phyloP scores from a whole-genome alignment of 2,888 invertebrate genomes.

The Eristalinus sepulchralis region DNA sequence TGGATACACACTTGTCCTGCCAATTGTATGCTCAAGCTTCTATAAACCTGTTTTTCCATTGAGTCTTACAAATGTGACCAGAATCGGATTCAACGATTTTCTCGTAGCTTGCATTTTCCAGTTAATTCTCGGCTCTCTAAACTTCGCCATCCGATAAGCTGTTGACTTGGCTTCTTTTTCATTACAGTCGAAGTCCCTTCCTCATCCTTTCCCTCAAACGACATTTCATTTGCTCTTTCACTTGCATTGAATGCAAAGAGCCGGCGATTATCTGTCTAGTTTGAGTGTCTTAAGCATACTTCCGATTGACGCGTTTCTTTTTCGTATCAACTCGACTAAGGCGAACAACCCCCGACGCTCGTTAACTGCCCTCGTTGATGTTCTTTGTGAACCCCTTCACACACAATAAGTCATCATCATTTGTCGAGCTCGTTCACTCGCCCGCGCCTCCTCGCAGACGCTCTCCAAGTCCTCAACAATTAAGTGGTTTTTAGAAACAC shows the following conservation, averaged over 20 bases:
- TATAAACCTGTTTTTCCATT: too few species aligned
- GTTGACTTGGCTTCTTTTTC: too few species aligned
- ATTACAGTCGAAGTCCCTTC: too few species aligned
- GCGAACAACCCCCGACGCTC: not conserved
- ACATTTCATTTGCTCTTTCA: too few species aligned
- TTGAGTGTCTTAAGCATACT: not conserved
- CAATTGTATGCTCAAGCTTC: too few species aligned
- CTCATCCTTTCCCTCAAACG: too few species aligned
- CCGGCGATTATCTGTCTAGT: not conserved
- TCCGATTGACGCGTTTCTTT: not conserved
- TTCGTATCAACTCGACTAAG: not conserved
- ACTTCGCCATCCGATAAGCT: too few species aligned
- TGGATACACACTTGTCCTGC: too few species aligned
- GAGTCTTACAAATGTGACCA: too few species aligned
- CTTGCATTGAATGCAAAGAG: not conserved
- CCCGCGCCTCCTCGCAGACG: not conserved
- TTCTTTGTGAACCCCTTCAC: not conserved
- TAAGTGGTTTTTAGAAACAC: constrained; percentile 52
- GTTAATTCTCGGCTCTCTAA: too few species aligned
- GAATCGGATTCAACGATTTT: too few species aligned
- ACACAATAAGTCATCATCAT: not conserved
- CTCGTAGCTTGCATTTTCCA: too few species aligned
- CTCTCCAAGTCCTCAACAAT: constrained; percentile 20
- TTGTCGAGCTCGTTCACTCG: constrained; percentile 5
- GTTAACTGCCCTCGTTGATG: not conserved